Evolutionary conservation across 2,797 vertebrate genomes (phyloP).

Genomic region (Lithobates sylvaticus): DNA sequence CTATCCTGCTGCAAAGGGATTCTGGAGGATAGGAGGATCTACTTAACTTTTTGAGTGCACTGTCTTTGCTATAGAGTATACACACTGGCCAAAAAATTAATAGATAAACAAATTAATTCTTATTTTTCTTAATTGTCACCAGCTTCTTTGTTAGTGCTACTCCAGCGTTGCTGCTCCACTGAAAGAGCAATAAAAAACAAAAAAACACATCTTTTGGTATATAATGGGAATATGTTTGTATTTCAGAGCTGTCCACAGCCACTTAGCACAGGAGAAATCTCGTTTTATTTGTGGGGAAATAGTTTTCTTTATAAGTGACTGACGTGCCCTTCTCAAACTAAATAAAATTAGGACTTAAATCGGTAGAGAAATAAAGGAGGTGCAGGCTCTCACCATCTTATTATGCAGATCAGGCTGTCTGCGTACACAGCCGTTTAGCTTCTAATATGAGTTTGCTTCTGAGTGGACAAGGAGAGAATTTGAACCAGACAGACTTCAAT

Average conservation of each 20-base stretch:
- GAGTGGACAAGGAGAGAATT: constrained; percentile 61
- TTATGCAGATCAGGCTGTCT: constrained; percentile 77
- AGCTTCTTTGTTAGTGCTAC: too few relatives aligned
- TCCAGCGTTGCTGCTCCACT: too few relatives aligned
- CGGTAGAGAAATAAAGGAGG: constrained; percentile 79
- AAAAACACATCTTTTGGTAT: background rate
- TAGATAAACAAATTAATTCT: too few relatives aligned
- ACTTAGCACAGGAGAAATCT: constrained; percentile 74
- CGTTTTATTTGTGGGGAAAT: constrained; percentile 73
- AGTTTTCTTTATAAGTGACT: constrained; percentile 79
- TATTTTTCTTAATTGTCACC: too few relatives aligned
- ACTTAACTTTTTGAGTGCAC: too few relatives aligned
- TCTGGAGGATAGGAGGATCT: too few relatives aligned
- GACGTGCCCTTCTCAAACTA: constrained; percentile 79
- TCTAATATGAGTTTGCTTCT: constrained; percentile 62
- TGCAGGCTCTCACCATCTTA: constrained; percentile 71
- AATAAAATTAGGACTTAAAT: constrained; percentile 78
- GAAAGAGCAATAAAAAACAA: too few relatives aligned
- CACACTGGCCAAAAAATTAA: too few relatives aligned
- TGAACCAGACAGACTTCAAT: constrained; percentile 67
- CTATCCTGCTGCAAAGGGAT: too few relatives aligned
- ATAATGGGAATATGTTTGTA: constrained; percentile 67
- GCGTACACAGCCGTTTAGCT: constrained; percentile 66
- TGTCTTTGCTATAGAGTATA: too few relatives aligned
- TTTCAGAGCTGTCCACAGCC: constrained; percentile 71